Evolutionary conservation across 64 coral and sea anemone species (phyloP), one percentile per base, ranked within the genome.

Genomic region (Porites australiensis): DNA sequence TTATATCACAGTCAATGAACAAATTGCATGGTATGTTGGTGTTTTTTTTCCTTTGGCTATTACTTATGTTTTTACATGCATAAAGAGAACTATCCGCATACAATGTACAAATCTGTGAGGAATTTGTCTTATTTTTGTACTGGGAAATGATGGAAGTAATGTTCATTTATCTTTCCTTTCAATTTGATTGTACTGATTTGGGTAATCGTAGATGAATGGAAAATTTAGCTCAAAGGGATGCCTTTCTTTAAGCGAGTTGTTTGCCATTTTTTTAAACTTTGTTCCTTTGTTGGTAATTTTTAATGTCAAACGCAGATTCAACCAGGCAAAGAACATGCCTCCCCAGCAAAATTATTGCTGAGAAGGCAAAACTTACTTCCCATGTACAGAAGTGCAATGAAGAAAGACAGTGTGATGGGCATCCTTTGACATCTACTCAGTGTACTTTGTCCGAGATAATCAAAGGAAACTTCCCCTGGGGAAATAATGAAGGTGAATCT

Each of bases 391-490:
- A 53, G 74, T 77, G 52, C 18, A 77, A 77, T 49, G 49, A 77
- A 49, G 37, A 77, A 49, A 77, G 37, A 77, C 44, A 77, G 74
- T 3, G 47, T 37, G 27, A 37, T 37, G 27, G 53, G 53, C 37
- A 48, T 77, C 10, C 74, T 46, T 52, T n/a, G 16, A 11, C 19
- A 15, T 49, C 43, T 52, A 15, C 15, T 77, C 13, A 3, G 18
- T 77, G 74, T 51, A 77, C 45, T 46, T 13, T 53, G 37, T 77
- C 74, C 53, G 74, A 77, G 53, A 49, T 77, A 13, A 77, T 50
- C 46, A 46, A 77, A 77, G 74, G 74, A 77, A 77, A 77, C 74
- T 77, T 77, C 47, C 74, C 74, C 13, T 77, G 74, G 74, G 74
- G 74, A 50, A 46, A 50, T 48, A 77, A n/a, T 77, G 46, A 45